Percentiles rank a stretch among this genome's conserved stretches.
Conservation (phyloP, 2,113 vertebrate species). For the Paramisgurnus dabryanus region DNA sequence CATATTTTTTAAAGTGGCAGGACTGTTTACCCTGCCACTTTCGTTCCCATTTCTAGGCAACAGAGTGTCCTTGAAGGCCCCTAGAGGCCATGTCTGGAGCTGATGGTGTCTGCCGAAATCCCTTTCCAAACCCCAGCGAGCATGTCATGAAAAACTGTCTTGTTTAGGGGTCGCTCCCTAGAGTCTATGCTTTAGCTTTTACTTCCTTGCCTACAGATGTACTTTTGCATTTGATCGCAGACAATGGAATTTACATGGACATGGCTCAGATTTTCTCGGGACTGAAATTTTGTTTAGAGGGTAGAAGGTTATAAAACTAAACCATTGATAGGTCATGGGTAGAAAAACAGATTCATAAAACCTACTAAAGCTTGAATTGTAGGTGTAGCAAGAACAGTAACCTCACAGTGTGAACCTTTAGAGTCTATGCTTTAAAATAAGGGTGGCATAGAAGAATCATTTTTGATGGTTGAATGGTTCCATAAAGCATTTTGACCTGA, state of each 20-base stretch:
- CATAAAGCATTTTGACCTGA: too few relatives aligned
- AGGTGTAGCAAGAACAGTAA: neutral
- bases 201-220: conserved; percentile 48
- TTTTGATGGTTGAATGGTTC: too few relatives aligned
- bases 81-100: conserved; percentile 45
- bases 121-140: conserved; percentile 57
- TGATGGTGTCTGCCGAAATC: conserved; percentile 62
- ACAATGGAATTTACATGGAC: conserved; percentile 39
- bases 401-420: neutral
- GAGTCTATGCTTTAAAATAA: neutral
- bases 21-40: neutral
- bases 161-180: conserved; percentile 73
- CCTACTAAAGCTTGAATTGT: neutral
- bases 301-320: neutral
- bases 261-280: conserved; percentile 61
- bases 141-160: conserved; percentile 77
- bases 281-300: neutral
- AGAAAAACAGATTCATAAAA: neutral
- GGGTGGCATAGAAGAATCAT: too few relatives aligned
- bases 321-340: neutral
- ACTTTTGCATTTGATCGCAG: conserved; percentile 66
- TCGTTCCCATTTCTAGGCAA: conserved; percentile 12
- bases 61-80: conserved; percentile 21
- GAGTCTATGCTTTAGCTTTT: conserved; percentile 52
- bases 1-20: neutral